Evolutionary conservation across 2,797 vertebrate genomes (phyloP).

Genomic region (Anas bahamensis): DNA sequence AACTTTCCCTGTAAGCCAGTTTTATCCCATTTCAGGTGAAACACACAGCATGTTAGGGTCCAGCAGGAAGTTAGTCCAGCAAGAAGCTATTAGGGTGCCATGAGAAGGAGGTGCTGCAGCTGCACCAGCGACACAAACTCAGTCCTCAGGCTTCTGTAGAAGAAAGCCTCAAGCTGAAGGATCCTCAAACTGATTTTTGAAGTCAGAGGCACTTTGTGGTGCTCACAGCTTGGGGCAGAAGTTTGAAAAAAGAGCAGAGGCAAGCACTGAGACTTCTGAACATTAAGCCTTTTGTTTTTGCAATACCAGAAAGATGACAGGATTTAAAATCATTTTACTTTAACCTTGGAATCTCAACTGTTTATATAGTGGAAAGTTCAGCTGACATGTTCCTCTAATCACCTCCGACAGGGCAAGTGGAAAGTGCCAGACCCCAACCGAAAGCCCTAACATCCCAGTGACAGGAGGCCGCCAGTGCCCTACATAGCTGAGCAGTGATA

Average conservation of each 20-base stretch:
- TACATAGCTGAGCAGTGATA: constrained; percentile 78
- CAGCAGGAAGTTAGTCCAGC: neutral
- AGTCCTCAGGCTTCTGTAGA: neutral
- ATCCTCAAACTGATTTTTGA: neutral
- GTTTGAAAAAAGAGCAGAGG: neutral
- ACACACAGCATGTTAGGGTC: neutral
- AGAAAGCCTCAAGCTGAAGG: neutral
- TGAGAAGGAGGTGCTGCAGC: neutral
- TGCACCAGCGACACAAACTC: neutral
- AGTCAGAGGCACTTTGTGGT: neutral
- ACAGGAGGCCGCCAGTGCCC: constrained; percentile 50
- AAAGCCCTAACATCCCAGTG: constrained; percentile 54
- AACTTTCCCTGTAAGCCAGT: neutral
- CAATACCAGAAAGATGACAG: constrained; percentile 66
- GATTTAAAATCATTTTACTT: constrained; percentile 65
- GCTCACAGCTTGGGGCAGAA: neutral
- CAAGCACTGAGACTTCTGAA: constrained; percentile 2
- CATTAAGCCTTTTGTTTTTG: constrained; percentile 35
- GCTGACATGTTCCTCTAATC: constrained; percentile 78
- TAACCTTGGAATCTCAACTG: constrained; percentile 73
- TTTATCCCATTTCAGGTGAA: neutral
- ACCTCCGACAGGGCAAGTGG: constrained; percentile 63
- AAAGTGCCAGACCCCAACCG: constrained; percentile 39
- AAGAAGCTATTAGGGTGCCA: neutral
- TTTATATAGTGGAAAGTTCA: constrained; percentile 75